phyloP scores from a whole-genome alignment of 1,140 invertebrate genomes.

The Pogonomyrmex barbatus region DNA sequence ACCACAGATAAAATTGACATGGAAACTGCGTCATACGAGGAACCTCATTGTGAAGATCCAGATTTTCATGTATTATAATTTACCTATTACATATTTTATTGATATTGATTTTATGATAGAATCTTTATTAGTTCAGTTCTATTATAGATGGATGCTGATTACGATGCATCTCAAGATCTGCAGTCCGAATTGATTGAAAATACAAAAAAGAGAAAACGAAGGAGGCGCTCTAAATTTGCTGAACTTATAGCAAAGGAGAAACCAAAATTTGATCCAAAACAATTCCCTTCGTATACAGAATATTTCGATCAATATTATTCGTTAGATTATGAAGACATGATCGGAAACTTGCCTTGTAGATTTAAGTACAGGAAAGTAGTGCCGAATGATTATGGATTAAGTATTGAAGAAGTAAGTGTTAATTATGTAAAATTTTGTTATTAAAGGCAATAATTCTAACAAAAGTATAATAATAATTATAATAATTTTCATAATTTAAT shows the following conservation, averaged over 20 bases:
- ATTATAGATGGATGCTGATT: slow-evolving; percentile 95
- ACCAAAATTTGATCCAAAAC: slow-evolving; percentile 93
- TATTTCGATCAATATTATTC: slow-evolving; percentile 98
- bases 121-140: slow-evolving; percentile 30
- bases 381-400: slow-evolving; percentile 97
- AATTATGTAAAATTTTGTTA: slow-evolving; percentile 38
- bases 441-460: not conserved
- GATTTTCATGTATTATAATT: slow-evolving; percentile 89
- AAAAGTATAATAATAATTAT: slow-evolving; percentile 6
- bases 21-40: slow-evolving; percentile 78
- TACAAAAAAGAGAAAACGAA: slow-evolving; percentile 88
- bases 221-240: slow-evolving; percentile 89
- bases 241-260: slow-evolving; percentile 90
- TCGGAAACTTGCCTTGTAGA: slow-evolving; percentile 95
- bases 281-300: slow-evolving; percentile 91
- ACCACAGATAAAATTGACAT: slow-evolving; percentile 79
- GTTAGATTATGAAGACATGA: slow-evolving; percentile 97
- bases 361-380: slow-evolving; percentile 97
- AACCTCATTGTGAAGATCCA: slow-evolving; percentile 91
- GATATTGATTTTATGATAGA: slow-evolving; percentile 13
- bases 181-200: slow-evolving; percentile 88
- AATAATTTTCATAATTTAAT: slow-evolving; percentile 19
- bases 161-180: slow-evolving; percentile 88
- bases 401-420: slow-evolving; percentile 92
- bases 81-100: slow-evolving; percentile 30